Conservation (phyloP, 2,113 vertebrate genomes). For the Pyrgilauda ruficollis region DNA sequence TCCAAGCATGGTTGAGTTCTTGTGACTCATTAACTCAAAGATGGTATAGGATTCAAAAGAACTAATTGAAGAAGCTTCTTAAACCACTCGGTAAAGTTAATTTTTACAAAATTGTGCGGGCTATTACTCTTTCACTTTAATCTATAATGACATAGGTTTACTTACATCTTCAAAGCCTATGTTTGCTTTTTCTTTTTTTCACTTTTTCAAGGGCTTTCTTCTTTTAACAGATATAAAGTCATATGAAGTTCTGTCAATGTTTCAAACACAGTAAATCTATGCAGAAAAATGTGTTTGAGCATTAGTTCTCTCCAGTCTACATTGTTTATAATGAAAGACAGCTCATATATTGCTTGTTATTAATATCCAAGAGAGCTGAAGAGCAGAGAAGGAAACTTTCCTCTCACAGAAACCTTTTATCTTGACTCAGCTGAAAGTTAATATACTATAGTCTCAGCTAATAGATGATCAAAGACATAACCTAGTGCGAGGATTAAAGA, state of each 20-base stretch:
- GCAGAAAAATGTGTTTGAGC: slow-evolving; percentile 36
- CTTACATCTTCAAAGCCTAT: neutral
- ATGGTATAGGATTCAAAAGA: neutral
- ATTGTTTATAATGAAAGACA: slow-evolving; percentile 56
- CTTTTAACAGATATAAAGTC: neutral
- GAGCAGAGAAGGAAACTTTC: slow-evolving; percentile 39
- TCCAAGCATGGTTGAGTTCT: neutral
- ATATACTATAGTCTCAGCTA: slow-evolving; percentile 67
- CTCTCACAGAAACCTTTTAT: slow-evolving; percentile 48
- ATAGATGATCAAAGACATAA: slow-evolving; percentile 63
- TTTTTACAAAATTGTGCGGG: neutral
- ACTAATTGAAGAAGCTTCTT: neutral
- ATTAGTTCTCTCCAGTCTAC: slow-evolving; percentile 18
- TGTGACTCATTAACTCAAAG: neutral
- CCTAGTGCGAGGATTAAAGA: slow-evolving; percentile 57
- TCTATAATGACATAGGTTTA: neutral
- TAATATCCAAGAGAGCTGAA: slow-evolving; percentile 51
- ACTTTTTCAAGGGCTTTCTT: neutral
- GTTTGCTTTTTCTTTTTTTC: neutral
- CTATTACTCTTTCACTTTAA: neutral
- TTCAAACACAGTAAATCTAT: slow-evolving; percentile 19
- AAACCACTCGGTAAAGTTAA: neutral
- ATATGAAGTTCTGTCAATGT: slow-evolving; percentile 18
- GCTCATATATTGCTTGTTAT: slow-evolving; percentile 47
- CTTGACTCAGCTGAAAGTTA: slow-evolving; percentile 52